phyloP scores from a whole-genome alignment of 2,888 invertebrate species.

The Cecidostiba fungosa region DNA sequence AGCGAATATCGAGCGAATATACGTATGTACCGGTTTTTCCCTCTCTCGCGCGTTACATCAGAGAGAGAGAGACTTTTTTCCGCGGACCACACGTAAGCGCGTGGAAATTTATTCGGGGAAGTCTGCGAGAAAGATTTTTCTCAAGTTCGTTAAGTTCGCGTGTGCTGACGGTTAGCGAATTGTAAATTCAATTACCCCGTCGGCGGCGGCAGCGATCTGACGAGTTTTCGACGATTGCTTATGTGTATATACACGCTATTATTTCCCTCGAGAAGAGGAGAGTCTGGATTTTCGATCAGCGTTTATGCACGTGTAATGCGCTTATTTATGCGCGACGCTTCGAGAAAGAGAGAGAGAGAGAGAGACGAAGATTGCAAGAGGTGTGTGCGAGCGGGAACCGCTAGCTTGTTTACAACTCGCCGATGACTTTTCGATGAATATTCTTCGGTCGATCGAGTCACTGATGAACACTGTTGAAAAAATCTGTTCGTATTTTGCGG shows the following conservation, averaged over 20 bases:
- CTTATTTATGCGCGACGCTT: constrained; percentile 37
- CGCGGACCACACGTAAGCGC: constrained; percentile 46
- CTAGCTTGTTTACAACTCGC: constrained; percentile 36
- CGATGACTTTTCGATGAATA: constrained; percentile 41
- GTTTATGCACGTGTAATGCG: constrained; percentile 26
- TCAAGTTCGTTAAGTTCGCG: constrained; percentile 47
- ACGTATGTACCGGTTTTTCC: background rate
- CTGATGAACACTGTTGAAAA: background rate
- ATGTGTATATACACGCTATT: background rate
- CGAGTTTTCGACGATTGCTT: constrained; percentile 15
- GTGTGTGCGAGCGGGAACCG: background rate
- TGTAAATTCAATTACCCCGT: constrained; percentile 51
- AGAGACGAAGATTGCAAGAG: background rate
- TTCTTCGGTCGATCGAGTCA: background rate
- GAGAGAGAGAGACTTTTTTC: background rate
- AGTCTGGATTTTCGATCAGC: constrained; percentile 1
- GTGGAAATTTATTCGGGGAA: constrained; percentile 37
- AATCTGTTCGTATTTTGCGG: constrained; percentile 7
- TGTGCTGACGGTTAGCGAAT: constrained; percentile 42
- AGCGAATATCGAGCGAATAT: constrained; percentile 7
- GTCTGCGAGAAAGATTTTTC: background rate
- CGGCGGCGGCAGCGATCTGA: background rate
- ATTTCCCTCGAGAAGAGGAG: background rate
- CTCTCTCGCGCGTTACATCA: constrained; percentile 14
- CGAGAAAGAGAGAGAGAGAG: background rate